Evolutionary conservation across 2,797 vertebrate genomes (phyloP).

Genomic region (Crenichthys baileyi): DNA sequence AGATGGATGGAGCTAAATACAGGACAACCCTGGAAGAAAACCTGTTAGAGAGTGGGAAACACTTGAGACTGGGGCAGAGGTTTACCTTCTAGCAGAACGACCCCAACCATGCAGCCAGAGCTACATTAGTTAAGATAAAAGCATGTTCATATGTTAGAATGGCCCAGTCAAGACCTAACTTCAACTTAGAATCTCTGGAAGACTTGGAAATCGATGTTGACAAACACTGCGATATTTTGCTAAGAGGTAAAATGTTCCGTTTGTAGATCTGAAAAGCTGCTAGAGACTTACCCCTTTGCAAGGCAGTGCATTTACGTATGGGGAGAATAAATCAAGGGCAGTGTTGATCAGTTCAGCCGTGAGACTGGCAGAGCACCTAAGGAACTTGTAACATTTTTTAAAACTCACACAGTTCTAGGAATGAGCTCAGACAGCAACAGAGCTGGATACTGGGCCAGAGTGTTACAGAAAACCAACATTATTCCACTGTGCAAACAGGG

Average conservation of each 20-base stretch:
- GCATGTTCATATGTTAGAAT: too few relatives aligned
- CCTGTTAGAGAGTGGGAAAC: too few relatives aligned
- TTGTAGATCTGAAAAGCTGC: neutral
- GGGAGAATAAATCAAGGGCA: neutral
- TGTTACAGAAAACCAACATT: conserved; percentile 52
- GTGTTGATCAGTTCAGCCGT: neutral
- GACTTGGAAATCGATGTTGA: neutral
- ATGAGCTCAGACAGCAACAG: conserved; percentile 34
- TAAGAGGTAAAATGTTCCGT: neutral
- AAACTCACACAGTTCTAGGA: conserved; percentile 14
- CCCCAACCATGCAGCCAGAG: too few relatives aligned
- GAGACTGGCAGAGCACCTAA: neutral
- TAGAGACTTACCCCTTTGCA: neutral
- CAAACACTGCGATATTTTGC: neutral
- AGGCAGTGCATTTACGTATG: neutral
- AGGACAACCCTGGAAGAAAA: too few relatives aligned
- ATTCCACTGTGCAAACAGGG: conserved; percentile 55
- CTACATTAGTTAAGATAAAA: too few relatives aligned
- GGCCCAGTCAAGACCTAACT: too few relatives aligned
- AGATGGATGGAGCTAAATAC: too few relatives aligned
- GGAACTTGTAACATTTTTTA: neutral
- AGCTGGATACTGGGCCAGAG: conserved; percentile 33
- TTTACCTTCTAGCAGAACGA: too few relatives aligned
- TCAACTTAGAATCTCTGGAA: neutral
- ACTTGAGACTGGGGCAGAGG: too few relatives aligned